Evolutionary conservation across 2,113 vertebrate species (phyloP), one percentile per base, ranked within the genome.

Genomic region (Melanerpes aurifrons): DNA sequence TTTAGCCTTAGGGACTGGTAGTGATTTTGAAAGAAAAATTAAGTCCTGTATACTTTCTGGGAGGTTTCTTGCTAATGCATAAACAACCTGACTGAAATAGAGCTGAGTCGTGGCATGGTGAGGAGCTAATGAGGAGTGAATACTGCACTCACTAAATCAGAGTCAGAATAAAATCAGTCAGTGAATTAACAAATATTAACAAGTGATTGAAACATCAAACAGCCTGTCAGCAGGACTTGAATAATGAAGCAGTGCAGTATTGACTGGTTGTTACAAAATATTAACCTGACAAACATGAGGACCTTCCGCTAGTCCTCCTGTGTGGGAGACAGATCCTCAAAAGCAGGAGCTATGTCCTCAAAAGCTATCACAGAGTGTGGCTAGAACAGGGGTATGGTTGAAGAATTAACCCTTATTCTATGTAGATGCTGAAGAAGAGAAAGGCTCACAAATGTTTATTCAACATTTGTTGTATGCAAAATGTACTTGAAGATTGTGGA

Each of bases 131-230:
- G 74, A 86, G 32, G 58, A 90, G 54, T 59, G 47, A 78, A 89
- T 68, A 54, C n/a, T 88, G 48, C 54, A 88, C n/a, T 45, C 83
- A 68, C 35, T 25, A 93, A 88, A 81, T 54, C 45, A 53, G 15
- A 71, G 76, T 58, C 70, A 76, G 58, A 82, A 74, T 78, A 61
- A 84, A 94, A 94, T 78, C 83, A 81, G 86, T 87, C 29, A 63
- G 31, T 69, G 50, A 48, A 90, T 90, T 90, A 90, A 82, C 77
- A 93, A 87, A 89, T 84, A 93, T 90, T 86, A 92, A 90, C 77
- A 87, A 72, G 31, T 66, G 89, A 93, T 90, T 73, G 82, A 96
- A 95, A 86, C 54, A 90, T 50, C 88, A 86, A 54, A 64, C 69
- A 72, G 73, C n/a, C 37, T 81, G 83, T 86, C 67, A 87, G 67